These are phyloP conservation scores for Herminia tarsipennalis DNA, from an alignment of 2,888 invertebrate genomes.

Conservation along the genomic window DNA sequence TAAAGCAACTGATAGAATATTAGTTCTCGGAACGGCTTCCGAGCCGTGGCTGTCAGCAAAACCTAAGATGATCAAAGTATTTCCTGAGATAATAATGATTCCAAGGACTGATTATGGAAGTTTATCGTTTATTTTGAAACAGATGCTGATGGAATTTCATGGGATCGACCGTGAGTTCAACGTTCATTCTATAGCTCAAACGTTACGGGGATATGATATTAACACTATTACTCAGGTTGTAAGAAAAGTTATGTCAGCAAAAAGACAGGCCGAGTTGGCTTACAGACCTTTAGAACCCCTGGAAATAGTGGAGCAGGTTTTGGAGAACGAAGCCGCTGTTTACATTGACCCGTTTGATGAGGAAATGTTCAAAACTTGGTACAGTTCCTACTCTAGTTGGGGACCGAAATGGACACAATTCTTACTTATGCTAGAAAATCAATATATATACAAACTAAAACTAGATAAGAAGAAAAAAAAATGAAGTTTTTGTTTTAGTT, in stretches of 20 bases:
- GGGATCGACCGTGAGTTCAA: conserved; percentile 86
- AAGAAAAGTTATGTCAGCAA: conserved; percentile 70
- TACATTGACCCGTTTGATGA: conserved; percentile 72
- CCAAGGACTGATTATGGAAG: conserved; percentile 87
- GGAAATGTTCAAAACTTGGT: conserved; percentile 81
- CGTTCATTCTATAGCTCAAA: conserved; percentile 83
- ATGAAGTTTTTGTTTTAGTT: not conserved
- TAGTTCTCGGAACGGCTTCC: conserved; percentile 88
- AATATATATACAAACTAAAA: conserved; percentile 64
- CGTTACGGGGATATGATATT: conserved; percentile 83
- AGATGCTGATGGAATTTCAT: conserved; percentile 86
- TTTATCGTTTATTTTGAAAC: conserved; percentile 81
- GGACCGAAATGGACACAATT: conserved; percentile 62
- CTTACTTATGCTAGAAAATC: conserved; percentile 65
- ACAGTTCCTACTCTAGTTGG: conserved; percentile 67
- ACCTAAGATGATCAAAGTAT: conserved; percentile 80
- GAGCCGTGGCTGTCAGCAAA: conserved; percentile 88
- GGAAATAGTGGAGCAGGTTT: conserved; percentile 81
- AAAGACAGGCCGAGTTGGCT: conserved; percentile 80
- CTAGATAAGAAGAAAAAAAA: conserved; percentile 65
- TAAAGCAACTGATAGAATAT: conserved; percentile 87
- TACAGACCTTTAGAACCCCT: conserved; percentile 78
- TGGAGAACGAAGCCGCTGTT: conserved; percentile 58
- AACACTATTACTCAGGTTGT: conserved; percentile 76
- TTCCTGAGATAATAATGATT: conserved; percentile 84